Conservation (phyloP, 2,797 vertebrate genomes). For the Acrocephalus scirpaceus region DNA sequence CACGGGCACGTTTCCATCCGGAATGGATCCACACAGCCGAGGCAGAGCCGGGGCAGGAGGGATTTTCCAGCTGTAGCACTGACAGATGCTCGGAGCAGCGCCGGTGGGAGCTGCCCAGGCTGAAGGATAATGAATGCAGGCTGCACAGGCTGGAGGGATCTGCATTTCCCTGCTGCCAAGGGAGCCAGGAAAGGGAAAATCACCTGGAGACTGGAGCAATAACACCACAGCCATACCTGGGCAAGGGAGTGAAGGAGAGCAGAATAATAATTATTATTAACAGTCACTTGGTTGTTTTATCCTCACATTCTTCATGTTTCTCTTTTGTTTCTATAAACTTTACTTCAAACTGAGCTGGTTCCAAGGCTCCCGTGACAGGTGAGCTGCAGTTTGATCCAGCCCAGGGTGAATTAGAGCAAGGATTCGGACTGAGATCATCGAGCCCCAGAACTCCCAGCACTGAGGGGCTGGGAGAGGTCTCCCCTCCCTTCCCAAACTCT, state of each 20-base stretch:
- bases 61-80: background rate
- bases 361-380: background rate
- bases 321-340: background rate
- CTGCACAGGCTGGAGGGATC: background rate
- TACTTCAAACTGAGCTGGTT: background rate
- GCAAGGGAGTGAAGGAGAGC: background rate
- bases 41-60: background rate
- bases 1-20: accelerated
- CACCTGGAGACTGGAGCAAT: background rate
- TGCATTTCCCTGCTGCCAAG: background rate
- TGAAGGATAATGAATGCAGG: background rate
- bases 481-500: background rate
- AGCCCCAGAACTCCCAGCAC: background rate
- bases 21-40: background rate
- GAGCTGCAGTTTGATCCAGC: background rate
- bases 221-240: background rate
- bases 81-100: background rate
- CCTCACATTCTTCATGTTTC: background rate
- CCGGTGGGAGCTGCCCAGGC: background rate
- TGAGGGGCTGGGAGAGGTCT: background rate
- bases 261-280: background rate
- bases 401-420: background rate
- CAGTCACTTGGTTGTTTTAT: background rate
- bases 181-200: background rate
- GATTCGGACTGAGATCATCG: background rate